Evolutionary conservation across 2,888 invertebrate genomes (phyloP), one percentile per base, ranked within the genome.

Genomic region (Lacanobia oleracea): DNA sequence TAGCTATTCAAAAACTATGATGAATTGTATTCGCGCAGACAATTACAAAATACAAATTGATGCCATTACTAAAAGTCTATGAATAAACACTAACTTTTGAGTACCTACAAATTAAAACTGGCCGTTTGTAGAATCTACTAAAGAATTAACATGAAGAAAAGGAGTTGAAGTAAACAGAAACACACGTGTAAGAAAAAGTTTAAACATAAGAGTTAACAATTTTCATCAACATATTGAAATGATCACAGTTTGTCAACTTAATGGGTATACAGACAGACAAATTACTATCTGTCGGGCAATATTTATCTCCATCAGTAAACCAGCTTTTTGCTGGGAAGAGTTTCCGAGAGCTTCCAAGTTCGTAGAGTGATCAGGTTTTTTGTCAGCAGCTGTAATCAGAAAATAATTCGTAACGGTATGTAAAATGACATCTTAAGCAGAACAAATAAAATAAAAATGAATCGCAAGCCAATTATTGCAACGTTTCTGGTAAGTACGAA

Each of bases 201-300:
- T 23, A 14, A 69, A 69, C 21, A 61, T 14, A 53, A 45, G 37
- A 59, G 57, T 59, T n/a, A 48, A 77, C 68, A 68, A 66, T 68
- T 81, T 72, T 51, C 48, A 77, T 56, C 51, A 65, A 63, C 54
- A 70, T 75, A 50, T 60, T 67, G 54, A 73, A 71, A 67, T 73
- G 69, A 78, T 72, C 60, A 72, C 66, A 60, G 63, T 64, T 67
- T 71, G 65, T 83, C 68, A 77, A 80, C 27, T 68, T 77, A 79
- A 84, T 82, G 67, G 75, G 56, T 59, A 60, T 59, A 73, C 71
- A 65, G 75, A 81, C 81, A 72, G 76, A 83, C 79, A 79, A 84
- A 84, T 83, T 82, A 70, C 78, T 54, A 40, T 66, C 65, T 79
- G 80, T 71, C 71, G 56, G 43, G 72, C 71, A 56, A 81, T 69